These are phyloP conservation scores for Drosophila chauvacae DNA, from an alignment of 1,140 invertebrate species.

Conservation along the genomic window DNA sequence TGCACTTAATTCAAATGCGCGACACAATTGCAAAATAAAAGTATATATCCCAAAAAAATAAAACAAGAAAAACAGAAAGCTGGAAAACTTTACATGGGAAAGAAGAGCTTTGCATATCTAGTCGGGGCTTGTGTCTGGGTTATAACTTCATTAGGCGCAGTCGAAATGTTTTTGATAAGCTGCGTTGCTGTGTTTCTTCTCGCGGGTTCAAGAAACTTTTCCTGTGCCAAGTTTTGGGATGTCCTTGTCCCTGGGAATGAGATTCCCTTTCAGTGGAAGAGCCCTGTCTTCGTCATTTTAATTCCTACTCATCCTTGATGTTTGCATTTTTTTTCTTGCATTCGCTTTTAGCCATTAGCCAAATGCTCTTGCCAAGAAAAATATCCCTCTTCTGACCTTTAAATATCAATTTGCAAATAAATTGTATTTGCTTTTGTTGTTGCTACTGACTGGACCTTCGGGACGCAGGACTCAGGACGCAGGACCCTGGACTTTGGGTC, in stretches of 20 bases:
- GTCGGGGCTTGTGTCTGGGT: constrained; percentile 46
- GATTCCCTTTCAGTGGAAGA: constrained; percentile 58
- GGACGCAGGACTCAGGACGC: constrained; percentile 3
- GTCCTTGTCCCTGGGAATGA: constrained; percentile 17
- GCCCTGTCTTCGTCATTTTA: constrained; percentile 45
- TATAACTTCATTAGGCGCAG: constrained; percentile 71
- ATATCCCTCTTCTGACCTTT: constrained; percentile 62
- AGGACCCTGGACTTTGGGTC: constrained; percentile 29
- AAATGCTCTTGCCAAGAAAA: constrained; percentile 18
- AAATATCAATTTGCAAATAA: constrained; percentile 83
- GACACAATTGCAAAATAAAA: constrained; percentile 80
- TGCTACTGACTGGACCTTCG: constrained; percentile 7
- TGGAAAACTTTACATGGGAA: constrained; percentile 3
- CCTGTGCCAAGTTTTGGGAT: constrained; percentile 26
- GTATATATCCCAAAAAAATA: constrained; percentile 3
- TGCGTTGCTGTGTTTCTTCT: neutral
- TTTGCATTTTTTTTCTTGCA: constrained; percentile 41
- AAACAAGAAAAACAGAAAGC: neutral
- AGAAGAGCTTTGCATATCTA: constrained; percentile 38
- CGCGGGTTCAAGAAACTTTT: constrained; percentile 52
- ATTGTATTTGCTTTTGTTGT: constrained; percentile 68
- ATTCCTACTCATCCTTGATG: constrained; percentile 53
- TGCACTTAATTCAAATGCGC: constrained; percentile 84
- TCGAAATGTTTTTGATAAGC: constrained; percentile 57
- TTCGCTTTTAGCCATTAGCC: constrained; percentile 57